Evolutionary conservation across 2,797 vertebrate species (phyloP).

Genomic region (Ctenosaura bakeri): DNA sequence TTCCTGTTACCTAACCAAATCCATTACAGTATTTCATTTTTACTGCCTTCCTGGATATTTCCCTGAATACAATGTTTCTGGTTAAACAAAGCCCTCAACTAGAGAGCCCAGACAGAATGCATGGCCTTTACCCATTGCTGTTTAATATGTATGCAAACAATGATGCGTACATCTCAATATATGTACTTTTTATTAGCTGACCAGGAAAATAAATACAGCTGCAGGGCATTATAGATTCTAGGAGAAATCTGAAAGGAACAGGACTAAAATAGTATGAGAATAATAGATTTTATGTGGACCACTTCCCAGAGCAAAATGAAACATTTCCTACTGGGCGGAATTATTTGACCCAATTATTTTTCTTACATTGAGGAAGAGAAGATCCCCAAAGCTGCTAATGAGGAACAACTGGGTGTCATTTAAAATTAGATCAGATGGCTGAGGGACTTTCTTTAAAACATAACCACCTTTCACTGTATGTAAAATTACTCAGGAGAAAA

Average conservation of each 20-base stretch:
- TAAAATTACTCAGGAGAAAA: background rate
- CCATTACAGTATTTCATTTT: slow-evolving; percentile 36
- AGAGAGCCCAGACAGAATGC: background rate
- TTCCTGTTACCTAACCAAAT: slow-evolving; percentile 29
- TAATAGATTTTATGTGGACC: background rate
- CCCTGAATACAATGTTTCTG: background rate
- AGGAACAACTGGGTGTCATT: background rate
- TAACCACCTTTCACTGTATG: background rate
- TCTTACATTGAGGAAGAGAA: background rate
- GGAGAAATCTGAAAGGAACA: background rate
- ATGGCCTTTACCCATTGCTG: background rate
- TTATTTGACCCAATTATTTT: background rate
- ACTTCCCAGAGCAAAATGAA: background rate
- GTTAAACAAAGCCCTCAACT: slow-evolving; percentile 10
- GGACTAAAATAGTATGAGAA: background rate
- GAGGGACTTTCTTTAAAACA: background rate
- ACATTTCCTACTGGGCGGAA: background rate
- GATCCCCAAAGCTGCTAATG: too few relatives aligned
- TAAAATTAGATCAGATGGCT: background rate
- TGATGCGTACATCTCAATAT: background rate
- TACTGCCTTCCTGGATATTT: slow-evolving; percentile 9
- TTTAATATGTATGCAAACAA: slow-evolving; percentile 20
- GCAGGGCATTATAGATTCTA: background rate
- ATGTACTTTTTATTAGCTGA: background rate
- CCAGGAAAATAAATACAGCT: slow-evolving; percentile 7